These are phyloP conservation scores for Platycheirus albimanus DNA, from an alignment of 2,888 invertebrate genomes.

Conservation along the genomic window DNA sequence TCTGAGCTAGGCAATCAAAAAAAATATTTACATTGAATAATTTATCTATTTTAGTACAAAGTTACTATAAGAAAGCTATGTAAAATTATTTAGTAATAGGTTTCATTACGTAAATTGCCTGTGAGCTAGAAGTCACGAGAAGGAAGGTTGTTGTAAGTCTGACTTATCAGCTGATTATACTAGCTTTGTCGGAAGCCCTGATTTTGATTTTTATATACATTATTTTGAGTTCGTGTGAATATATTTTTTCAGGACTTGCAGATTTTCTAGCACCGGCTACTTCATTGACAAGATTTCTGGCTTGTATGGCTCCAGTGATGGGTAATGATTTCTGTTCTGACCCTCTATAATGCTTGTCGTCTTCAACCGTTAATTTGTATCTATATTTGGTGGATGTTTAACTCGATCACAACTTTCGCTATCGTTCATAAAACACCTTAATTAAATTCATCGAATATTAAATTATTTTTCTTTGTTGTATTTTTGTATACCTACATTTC, in stretches of 20 bases:
- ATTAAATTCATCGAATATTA: constrained; percentile 31
- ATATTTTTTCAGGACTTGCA: constrained; percentile 75
- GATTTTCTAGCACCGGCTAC: constrained; percentile 76
- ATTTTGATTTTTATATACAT: not conserved
- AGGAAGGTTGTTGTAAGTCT: not conserved
- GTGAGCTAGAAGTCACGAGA: constrained; percentile 12
- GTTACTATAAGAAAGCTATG: not conserved
- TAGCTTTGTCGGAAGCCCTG: not conserved
- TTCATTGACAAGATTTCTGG: constrained; percentile 81
- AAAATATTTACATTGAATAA: constrained; percentile 66
- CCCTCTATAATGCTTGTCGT: constrained; percentile 37
- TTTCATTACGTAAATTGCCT: constrained; percentile 26
- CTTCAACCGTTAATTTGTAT: constrained; percentile 33
- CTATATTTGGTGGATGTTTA: constrained; percentile 57
- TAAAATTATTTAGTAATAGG: constrained; percentile 6
- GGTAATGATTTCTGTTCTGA: constrained; percentile 77
- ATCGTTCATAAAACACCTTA: constrained; percentile 38
- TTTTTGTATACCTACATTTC: constrained; percentile 30
- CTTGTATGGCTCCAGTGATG: constrained; percentile 82
- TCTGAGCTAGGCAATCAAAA: constrained; percentile 45
- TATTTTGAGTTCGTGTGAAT: not conserved
- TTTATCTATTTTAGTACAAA: constrained; percentile 36
- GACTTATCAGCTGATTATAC: not conserved
- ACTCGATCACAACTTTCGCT: constrained; percentile 8
- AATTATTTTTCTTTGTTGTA: constrained; percentile 4